phyloP scores from a whole-genome alignment of 2,797 vertebrate genomes.

The Acanthornis magna region DNA sequence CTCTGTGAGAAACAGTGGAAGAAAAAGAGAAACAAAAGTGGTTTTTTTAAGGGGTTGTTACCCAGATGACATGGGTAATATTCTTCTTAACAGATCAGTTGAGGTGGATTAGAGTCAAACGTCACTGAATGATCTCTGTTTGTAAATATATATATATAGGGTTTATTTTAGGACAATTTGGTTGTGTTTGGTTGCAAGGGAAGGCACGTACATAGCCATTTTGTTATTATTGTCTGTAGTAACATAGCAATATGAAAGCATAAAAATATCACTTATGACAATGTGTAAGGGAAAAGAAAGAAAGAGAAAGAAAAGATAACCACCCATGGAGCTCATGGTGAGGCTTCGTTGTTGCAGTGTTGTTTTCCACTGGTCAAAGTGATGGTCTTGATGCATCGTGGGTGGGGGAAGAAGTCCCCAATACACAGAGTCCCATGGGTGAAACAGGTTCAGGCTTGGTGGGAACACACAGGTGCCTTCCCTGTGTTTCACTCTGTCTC shows the following conservation, averaged over 20 bases:
- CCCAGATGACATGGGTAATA: background rate
- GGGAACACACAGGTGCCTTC: background rate
- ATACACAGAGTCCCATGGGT: background rate
- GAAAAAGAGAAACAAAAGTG: background rate
- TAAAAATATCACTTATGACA: background rate
- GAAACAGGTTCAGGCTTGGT: background rate
- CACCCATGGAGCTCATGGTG: accelerated
- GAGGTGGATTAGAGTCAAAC: background rate
- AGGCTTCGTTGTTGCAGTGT: background rate
- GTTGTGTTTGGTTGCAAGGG: background rate
- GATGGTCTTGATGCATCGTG: accelerated
- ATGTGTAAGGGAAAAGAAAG: background rate
- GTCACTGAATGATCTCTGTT: background rate
- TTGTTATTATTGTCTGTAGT: background rate
- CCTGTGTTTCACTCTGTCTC: background rate
- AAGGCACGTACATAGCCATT: accelerated
- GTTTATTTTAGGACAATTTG: background rate
- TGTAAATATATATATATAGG: background rate
- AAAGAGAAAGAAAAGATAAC: background rate
- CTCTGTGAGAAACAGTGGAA: background rate
- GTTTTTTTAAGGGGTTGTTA: background rate
- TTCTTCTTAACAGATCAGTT: background rate
- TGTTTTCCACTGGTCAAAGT: background rate
- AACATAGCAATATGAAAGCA: background rate
- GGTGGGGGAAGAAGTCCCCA: no score